Percentiles rank a stretch among this genome's conserved stretches.
These are phyloP conservation scores for Zele albiditarsus DNA, from an alignment of 2,888 invertebrate genomes.

Conservation along the genomic window DNA sequence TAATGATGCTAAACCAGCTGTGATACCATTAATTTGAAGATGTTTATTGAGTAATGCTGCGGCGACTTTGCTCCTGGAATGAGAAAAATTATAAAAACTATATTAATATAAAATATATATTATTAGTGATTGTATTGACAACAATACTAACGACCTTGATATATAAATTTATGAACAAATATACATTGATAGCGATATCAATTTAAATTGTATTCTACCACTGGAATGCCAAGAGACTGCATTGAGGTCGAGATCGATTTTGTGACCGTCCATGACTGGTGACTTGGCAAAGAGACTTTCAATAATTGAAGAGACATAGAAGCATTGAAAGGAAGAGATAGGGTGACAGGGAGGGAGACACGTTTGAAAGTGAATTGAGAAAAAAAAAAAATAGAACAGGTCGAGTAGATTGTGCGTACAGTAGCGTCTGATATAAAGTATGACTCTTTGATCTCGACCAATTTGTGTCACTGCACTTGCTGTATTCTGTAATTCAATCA, in stretches of 20 bases:
- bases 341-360: not conserved
- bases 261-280: constrained; percentile 1
- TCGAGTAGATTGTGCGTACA: not conserved
- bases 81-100: constrained; percentile 34
- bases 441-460: not conserved
- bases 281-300: constrained; percentile 17
- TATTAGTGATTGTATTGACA: not conserved
- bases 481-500: not conserved
- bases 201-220: not conserved
- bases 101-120: not conserved
- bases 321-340: not conserved
- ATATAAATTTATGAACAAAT: not conserved
- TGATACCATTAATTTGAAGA: constrained; percentile 91
- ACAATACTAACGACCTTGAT: not conserved
- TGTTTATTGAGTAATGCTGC: constrained; percentile 90
- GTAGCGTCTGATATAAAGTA: not conserved
- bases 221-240: constrained; percentile 16
- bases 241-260: not conserved
- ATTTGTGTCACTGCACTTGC: not conserved
- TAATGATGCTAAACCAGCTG: constrained; percentile 77
- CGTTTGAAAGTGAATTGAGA: not conserved
- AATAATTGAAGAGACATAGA: constrained; percentile 16
- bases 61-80: constrained; percentile 89
- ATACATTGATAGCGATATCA: not conserved
- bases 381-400: not conserved